Base-by-base conservation (phyloP, 2,113 vertebrate species). In the Nibea coibor region DNA sequence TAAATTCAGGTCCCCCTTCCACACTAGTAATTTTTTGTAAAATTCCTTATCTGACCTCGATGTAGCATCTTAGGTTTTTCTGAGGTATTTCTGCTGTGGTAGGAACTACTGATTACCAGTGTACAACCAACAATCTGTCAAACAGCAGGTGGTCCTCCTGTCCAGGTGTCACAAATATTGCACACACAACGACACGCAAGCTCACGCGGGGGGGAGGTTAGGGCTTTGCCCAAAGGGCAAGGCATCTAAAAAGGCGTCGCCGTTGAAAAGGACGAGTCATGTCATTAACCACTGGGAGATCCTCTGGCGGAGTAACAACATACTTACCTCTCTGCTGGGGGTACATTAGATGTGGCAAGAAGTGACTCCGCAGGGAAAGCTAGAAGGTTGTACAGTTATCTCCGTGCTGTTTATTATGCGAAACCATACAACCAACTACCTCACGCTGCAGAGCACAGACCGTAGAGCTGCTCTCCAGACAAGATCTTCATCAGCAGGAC, bases 351-450 rank as follows among this genome's bases (percentile, higher is more conserved):
- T 51, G 91, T 86, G 80, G 92, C 76, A 77, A 80, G 63, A 82
- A 92, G 94, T 95, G 94, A 93, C 94, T 92, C 94, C 94, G 95
- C 94, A 93, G 92, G 93, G 94, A 95, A 95, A 96, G 95, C 94
- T 96, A 96, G 95, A 95, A 95, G 94, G 95, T 94, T 95, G 95
- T 96, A 96, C 93, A 94, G 95, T 95, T 96, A 95, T 94, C 94
- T 96, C 95, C 95, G 84, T 92, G 94, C 91, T 93, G 91, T 94
- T 95, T 95, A 94, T 95, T 93, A 96, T 95, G 91, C 94, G 93
- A 96, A 96, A 96, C 95, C 93, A 96, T 96, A 96, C 95, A 96
- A 96, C 95, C 95, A 96, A 95, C 95, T 96, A 96, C 95, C 95
- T 96, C 95, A 96, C 90, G 47, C 94, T 87, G 94, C 94, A 95